These are phyloP conservation scores for Chymomyza fuscimana DNA, from an alignment of 2,888 invertebrate genomes.

Conservation along the genomic window DNA sequence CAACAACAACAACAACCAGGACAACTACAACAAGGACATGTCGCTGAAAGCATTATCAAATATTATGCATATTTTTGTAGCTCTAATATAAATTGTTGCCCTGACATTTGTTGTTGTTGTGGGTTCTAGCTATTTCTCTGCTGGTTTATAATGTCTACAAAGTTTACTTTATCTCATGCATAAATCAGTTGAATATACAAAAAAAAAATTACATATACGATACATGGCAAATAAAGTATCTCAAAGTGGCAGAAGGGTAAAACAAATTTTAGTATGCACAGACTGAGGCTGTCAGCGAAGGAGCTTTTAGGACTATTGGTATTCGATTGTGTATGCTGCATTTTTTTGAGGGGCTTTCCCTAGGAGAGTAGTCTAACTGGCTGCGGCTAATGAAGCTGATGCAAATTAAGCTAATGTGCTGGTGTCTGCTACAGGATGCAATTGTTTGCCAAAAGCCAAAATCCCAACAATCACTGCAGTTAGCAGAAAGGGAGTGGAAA, in stretches of 20 bases:
- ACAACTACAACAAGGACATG: constrained; percentile 52
- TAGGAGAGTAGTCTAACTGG: constrained; percentile 32
- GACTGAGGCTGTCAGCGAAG: neutral
- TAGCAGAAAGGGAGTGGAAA: neutral
- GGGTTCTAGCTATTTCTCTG: neutral
- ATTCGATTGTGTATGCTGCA: neutral
- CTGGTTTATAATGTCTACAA: constrained; percentile 64
- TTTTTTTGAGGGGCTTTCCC: neutral
- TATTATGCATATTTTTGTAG: constrained; percentile 70
- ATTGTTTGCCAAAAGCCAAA: constrained; percentile 60
- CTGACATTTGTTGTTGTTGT: constrained; percentile 14
- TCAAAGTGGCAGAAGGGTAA: constrained; percentile 27
- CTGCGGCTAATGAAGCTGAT: constrained; percentile 48
- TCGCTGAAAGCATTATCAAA: constrained; percentile 74
- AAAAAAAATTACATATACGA: constrained; percentile 25
- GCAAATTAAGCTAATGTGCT: constrained; percentile 69
- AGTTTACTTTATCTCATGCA: constrained; percentile 72
- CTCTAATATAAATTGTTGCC: constrained; percentile 58
- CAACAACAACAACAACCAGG: constrained; percentile 18
- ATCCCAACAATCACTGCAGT: constrained; percentile 57
- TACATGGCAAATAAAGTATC: constrained; percentile 33
- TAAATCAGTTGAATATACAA: constrained; percentile 69
- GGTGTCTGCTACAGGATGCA: constrained; percentile 45
- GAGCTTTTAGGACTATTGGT: neutral
- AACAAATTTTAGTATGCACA: constrained; percentile 19